Evolutionary conservation across 2,888 invertebrate species (phyloP).

Genomic region (Chymomyza fuscimana): DNA sequence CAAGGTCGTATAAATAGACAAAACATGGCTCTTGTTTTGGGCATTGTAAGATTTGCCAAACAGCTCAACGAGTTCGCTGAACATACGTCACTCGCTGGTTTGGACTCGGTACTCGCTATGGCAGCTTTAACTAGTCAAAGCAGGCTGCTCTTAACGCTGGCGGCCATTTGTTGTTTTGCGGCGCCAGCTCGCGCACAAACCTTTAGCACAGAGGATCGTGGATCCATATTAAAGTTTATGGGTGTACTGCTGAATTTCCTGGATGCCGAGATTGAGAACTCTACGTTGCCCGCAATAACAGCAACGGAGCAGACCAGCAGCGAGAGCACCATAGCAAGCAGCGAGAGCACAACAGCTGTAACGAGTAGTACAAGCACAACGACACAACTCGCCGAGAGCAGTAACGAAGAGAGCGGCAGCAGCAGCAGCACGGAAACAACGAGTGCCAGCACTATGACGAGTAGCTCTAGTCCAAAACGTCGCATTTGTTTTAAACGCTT

Average conservation of each 20-base stretch:
- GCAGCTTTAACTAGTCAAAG: not conserved
- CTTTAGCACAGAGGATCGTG: conserved; percentile 52
- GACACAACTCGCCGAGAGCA: not conserved
- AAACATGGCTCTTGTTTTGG: conserved; percentile 1
- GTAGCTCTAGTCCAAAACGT: conserved; percentile 16
- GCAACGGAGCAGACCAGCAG: not conserved
- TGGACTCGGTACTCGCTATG: not conserved
- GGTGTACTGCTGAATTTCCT: conserved; percentile 52
- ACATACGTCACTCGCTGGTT: not conserved
- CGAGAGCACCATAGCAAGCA: not conserved
- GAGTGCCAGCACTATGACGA: conserved; percentile 2
- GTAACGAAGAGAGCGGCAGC: not conserved
- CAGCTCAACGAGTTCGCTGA: not conserved
- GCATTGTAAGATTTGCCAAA: conserved; percentile 22
- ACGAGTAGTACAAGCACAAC: not conserved
- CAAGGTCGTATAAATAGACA: conserved; percentile 49
- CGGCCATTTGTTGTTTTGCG: not conserved
- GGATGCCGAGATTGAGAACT: conserved; percentile 41
- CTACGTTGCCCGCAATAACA: conserved; percentile 27
- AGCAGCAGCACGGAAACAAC: not conserved
- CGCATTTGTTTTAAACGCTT: conserved; percentile 61
- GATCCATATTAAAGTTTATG: conserved; percentile 51
- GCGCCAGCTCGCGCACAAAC: conserved; percentile 36
- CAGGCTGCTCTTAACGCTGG: not conserved
- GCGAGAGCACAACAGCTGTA: not conserved